Percentiles rank a stretch among this genome's conserved stretches.
phyloP scores from a whole-genome alignment of 2,797 vertebrate species.

The Tragelaphus oryx region DNA sequence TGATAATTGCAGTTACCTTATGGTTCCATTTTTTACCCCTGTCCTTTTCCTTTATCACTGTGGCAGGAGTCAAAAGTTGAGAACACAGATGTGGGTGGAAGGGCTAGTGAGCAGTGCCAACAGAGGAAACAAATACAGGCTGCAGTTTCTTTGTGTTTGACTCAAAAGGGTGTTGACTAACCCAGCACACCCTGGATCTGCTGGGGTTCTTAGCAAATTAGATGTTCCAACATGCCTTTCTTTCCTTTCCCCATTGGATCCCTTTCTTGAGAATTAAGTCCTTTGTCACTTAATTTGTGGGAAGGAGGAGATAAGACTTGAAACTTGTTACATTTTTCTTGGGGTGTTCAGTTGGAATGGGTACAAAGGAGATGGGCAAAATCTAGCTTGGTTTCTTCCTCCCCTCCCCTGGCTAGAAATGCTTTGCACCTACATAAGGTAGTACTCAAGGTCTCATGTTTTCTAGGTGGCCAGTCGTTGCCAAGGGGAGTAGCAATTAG shows the following conservation, averaged over 20 bases:
- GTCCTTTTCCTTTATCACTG: background rate
- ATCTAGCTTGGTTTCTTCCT: background rate
- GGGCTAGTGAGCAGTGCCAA: background rate
- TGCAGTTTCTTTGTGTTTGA: background rate
- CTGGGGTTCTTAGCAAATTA: conserved; percentile 1
- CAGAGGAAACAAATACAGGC: background rate
- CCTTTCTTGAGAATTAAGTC: background rate
- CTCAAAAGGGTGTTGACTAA: background rate
- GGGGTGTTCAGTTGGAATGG: background rate
- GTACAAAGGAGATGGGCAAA: background rate
- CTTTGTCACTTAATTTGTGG: background rate
- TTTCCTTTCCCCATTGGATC: background rate
- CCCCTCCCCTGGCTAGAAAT: background rate
- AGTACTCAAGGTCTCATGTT: background rate
- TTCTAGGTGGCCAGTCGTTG: background rate
- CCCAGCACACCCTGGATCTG: background rate
- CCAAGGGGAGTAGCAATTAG: background rate
- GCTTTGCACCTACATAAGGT: background rate
- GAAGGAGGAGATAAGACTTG: background rate
- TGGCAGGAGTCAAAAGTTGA: background rate
- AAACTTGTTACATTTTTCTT: background rate
- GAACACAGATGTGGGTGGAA: background rate
- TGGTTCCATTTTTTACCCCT: background rate
- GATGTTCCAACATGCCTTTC: background rate
- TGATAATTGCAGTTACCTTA: background rate